A percentile compares a stretch with the other conserved stretches of the same genome.
These are phyloP conservation scores for Stichopus chloronotus DNA, from an alignment of 35 echinoderm and acorn worm genomes.

Conservation along the genomic window DNA sequence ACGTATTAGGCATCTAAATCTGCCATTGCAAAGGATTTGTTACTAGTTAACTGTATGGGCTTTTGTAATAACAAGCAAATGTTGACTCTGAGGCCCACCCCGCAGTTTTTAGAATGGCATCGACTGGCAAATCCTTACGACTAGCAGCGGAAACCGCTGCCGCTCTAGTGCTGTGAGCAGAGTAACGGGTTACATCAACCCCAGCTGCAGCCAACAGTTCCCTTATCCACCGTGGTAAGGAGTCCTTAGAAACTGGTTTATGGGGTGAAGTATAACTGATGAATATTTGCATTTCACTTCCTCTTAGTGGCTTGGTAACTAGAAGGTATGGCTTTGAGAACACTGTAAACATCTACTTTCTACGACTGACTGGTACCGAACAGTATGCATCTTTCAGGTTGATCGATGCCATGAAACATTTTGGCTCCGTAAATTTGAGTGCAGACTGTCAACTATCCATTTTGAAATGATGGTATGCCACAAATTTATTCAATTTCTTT, in stretches of 20 bases:
- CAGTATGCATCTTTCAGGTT: conserved; percentile 45
- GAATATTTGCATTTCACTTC: not conserved
- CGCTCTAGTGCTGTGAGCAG: conserved; percentile 26
- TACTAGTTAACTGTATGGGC: not conserved
- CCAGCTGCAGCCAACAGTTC: not conserved
- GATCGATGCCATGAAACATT: conserved; percentile 51
- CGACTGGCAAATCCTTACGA: not conserved
- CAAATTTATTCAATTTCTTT: conserved; percentile 29
- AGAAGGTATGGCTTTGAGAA: conserved; percentile 1
- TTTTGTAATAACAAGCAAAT: conserved; percentile 10
- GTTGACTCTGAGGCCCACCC: conserved; percentile 39
- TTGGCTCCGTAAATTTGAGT: conserved; percentile 24
- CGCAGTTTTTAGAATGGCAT: conserved; percentile 16
- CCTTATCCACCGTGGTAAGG: conserved; percentile 42
- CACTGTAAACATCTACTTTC: conserved; percentile 8
- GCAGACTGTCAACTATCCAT: conserved; percentile 34
- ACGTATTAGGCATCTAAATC: not conserved
- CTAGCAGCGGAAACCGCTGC: conserved; percentile 36
- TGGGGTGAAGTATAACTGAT: not conserved
- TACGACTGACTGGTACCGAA: conserved; percentile 18
- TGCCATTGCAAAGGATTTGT: not conserved
- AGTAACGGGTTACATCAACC: not conserved
- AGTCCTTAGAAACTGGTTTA: conserved; percentile 12
- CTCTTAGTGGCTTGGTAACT: conserved; percentile 18
- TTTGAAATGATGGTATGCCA: conserved; percentile 53